Evolutionary conservation across 2,888 invertebrate species (phyloP), one percentile per base, ranked within the genome.

Genomic region (Scaptomyza cyrtandrae): DNA sequence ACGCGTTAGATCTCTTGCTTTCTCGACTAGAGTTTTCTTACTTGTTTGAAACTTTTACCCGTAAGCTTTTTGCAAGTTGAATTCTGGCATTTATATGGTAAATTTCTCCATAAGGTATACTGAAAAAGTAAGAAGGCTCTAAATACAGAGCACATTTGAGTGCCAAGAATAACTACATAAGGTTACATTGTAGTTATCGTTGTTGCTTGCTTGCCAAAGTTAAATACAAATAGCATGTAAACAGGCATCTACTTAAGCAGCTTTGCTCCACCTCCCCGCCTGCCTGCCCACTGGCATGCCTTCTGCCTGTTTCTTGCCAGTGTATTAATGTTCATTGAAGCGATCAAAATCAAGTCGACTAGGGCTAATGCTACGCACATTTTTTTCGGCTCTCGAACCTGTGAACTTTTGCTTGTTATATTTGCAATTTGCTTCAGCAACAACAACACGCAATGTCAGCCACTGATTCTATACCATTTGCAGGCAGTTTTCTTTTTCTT

Each of bases 301-400:
- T 24, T 44, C 10, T 33, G 33, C 33, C 33, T 13, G 62, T 46
- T 53, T 37, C 43, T 59, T 72, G 54, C 41, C 65, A 64, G 79
- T 80, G 70, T 87, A 87, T 88, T 89, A 89, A 82, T 90, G 87
- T 87, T 88, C 87, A 89, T 80, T 90, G 87, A 89, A 77, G 82
- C 89, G 82, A 83, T 75, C 71, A 86, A 87, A 89, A 90, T 89
- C 84, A 88, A 88, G 84, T 90, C 89, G 87, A 80, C 87, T 86
- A 82, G 76, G 79, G 83, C 88, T 84, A 84, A 84, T 84, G 81
- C 80, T 76, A 84, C 88, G 78, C 89, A 80, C 86, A 84, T 73
- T 82, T 74, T 71, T 72, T 46, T 73, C 10, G 33, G 33, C 33
- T 33, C 74, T 61, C 66, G 75, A 74, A 71, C 71, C 63, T 73